A percentile compares a stretch with the other conserved stretches of the same genome.
These are phyloP conservation scores for Stichopus chloronotus DNA, from an alignment of 35 echinoderm and acorn worm genomes.

Conservation along the genomic window DNA sequence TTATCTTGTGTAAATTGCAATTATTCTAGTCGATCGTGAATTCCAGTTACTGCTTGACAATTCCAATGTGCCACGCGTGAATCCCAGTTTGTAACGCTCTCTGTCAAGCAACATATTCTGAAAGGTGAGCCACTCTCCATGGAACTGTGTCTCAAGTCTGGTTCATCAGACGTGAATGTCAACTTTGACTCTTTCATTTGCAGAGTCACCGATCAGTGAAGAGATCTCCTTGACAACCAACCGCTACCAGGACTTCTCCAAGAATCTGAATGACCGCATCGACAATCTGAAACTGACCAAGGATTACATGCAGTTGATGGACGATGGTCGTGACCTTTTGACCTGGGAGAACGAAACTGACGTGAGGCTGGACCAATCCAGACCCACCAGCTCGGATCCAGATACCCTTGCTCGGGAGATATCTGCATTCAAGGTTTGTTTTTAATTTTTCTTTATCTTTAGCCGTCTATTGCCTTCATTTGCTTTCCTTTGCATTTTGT, in stretches of 20 bases:
- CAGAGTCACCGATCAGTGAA: conserved; percentile 69
- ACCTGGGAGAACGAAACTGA: conserved; percentile 68
- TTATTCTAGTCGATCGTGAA: too few species aligned
- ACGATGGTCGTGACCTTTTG: conserved; percentile 68
- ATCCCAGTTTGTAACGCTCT: too few species aligned
- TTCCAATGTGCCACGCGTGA: too few species aligned
- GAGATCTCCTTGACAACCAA: conserved; percentile 62
- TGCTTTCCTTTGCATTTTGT: not conserved
- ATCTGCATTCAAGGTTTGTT: conserved; percentile 68
- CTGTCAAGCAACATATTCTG: too few species aligned
- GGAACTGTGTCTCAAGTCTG: too few species aligned
- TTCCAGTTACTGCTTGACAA: too few species aligned
- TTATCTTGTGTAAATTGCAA: too few species aligned
- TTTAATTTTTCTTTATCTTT: not conserved
- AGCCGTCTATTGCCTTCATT: not conserved
- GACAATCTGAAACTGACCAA: conserved; percentile 82
- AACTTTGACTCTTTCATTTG: not conserved
- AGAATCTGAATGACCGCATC: conserved; percentile 78
- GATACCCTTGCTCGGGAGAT: conserved; percentile 84
- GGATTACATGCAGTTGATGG: conserved; percentile 59
- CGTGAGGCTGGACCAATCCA: conserved; percentile 66
- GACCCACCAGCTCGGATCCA: conserved; percentile 70
- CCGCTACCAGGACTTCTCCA: conserved; percentile 71
- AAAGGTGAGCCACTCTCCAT: too few species aligned
- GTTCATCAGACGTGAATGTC: too few species aligned